A percentile compares a stretch with the other conserved stretches of the same genome.
Conservation (phyloP, 1,140 invertebrate species). For the Aphaenogaster ashmeadi region DNA sequence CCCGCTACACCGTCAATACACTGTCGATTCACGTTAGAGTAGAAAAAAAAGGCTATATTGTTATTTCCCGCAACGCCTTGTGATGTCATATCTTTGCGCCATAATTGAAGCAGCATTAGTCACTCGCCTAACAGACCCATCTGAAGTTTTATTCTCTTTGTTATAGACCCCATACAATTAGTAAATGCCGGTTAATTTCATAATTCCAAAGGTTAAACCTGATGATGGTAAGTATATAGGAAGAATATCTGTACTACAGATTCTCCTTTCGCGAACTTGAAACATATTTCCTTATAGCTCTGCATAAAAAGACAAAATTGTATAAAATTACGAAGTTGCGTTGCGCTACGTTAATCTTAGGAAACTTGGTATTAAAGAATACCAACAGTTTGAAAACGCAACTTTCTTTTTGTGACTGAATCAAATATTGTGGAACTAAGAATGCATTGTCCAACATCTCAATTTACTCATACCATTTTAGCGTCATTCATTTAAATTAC, state of each 20-base stretch:
- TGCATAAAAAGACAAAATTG: not conserved
- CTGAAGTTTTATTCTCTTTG: conserved; percentile 87
- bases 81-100: conserved; percentile 42
- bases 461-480: not conserved
- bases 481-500: not conserved
- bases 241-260: conserved; percentile 79
- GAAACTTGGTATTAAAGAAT: conserved; percentile 36
- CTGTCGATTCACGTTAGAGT: conserved; percentile 7
- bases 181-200: conserved; percentile 87
- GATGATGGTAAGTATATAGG: conserved; percentile 86
- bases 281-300: conserved; percentile 26
- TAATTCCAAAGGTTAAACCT: conserved; percentile 86
- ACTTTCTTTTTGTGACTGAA: conserved; percentile 10
- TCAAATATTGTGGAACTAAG: not conserved
- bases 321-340: conserved; percentile 16
- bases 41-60: not conserved
- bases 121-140: conserved; percentile 74
- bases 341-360: conserved; percentile 3
- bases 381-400: not conserved
- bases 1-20: not conserved
- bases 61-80: conserved; percentile 8
- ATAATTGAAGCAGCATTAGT: conserved; percentile 58
- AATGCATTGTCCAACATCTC: conserved; percentile 14
- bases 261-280: conserved; percentile 62
- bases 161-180: conserved; percentile 87